Evolutionary conservation across 2,888 invertebrate genomes (phyloP), one percentile per base, ranked within the genome.

Genomic region (Phytoseiulus persimilis): DNA sequence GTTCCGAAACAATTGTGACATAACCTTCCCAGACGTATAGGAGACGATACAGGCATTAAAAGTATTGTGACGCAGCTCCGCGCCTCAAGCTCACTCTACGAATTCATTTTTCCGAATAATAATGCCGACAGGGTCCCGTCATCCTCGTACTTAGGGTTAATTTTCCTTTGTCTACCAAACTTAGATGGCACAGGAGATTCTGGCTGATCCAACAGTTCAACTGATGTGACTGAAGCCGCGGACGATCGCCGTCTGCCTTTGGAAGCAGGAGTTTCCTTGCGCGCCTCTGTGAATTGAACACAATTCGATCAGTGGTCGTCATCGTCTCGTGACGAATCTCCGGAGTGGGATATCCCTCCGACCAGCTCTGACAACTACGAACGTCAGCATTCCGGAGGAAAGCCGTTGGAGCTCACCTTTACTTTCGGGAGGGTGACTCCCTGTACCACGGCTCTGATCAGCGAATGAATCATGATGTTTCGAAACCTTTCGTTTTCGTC

Each of bases 131-230:
- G 28, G 3, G 32, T 45, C n/a, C 87, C 87, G 31, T 87, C 87
- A 45, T 87, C 87, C 11, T 39, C 45, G 87, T 87, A 87, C 31
- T 87, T 87, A 0, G 87, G 87, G 33, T 87, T 87, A n/a, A 87
- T 87, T 33, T 87, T 87, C 87, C 87, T 87, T 31, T 87, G 87
- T n/a, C 87, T 33, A n/a, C 87, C 87, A 6, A 65, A 65, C 18
- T 45, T 33, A 14, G 87, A 87, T 18, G 87, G 45, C 32, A 87
- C 87, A 11, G 87, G 87, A 31, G 87, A 45, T n/a, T 87, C 87
- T 28, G 87, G 87, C 11, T 33, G 32, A n/a, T n/a, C 87, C 18
- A 39, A n/a, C 18, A 31, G 31, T 14, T 87, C 87, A 28, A 14
- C 87, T 3, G 87, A n/a, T 45, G 32, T 87, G n/a, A 33, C 87